Conservation (phyloP, 2,888 invertebrate genomes). For the Listrodromus nycthemerus region DNA sequence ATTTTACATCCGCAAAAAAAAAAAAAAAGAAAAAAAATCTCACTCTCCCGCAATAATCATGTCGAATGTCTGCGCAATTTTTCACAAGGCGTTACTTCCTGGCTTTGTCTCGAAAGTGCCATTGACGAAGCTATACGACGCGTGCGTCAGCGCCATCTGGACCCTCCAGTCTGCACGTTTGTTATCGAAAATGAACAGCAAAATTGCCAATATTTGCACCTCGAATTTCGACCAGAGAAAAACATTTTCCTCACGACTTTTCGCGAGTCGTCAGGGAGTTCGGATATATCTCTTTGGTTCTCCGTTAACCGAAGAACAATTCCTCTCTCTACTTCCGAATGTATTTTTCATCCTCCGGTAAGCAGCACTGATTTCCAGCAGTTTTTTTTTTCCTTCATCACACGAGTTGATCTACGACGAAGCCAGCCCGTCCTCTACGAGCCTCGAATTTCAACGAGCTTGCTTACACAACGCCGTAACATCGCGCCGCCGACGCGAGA, state of each 20-base stretch:
- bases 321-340: not conserved
- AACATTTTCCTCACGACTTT: not conserved
- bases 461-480: constrained; percentile 22
- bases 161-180: constrained; percentile 1
- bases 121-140: not conserved
- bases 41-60: not conserved
- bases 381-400: constrained; percentile 16
- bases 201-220: not conserved
- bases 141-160: not conserved
- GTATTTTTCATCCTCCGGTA: constrained; percentile 4
- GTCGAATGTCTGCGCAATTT: constrained; percentile 11
- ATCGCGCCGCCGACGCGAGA: constrained; percentile 38
- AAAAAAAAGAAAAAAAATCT: not conserved
- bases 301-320: not conserved
- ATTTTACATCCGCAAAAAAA: constrained; percentile 9
- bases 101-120: not conserved
- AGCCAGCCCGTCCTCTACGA: constrained; percentile 35
- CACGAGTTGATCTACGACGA: constrained; percentile 41
- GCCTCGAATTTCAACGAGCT: constrained; percentile 49
- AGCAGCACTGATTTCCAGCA: constrained; percentile 7
- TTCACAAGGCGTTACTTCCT: not conserved
- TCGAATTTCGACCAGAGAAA: not conserved
- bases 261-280: not conserved
- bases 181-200: constrained; percentile 13
- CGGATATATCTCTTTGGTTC: not conserved